Conservation (phyloP, 2,797 vertebrate genomes). For the Malacoraja senta region DNA sequence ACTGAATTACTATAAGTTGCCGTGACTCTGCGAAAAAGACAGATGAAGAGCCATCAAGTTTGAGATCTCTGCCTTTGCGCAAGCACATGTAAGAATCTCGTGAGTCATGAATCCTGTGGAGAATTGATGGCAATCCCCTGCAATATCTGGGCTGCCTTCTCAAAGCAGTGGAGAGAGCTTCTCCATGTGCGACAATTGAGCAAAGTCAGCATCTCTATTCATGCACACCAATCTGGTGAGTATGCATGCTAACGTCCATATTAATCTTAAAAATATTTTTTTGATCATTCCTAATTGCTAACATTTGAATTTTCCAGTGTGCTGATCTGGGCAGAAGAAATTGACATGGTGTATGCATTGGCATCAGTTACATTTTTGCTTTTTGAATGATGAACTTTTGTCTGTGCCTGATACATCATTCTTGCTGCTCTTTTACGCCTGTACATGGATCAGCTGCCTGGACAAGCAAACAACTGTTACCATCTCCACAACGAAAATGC, state of each 20-base stretch:
- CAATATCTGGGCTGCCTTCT: background rate
- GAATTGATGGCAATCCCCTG: no score
- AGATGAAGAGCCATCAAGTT: no score
- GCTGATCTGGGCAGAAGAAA: no score
- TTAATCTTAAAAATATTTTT: background rate
- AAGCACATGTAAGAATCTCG: no score
- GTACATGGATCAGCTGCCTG: slow-evolving; percentile 17
- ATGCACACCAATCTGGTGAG: background rate
- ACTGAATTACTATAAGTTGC: no score
- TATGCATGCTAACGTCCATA: background rate
- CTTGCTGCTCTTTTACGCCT: background rate
- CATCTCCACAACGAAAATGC: slow-evolving; percentile 12
- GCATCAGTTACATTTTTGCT: background rate
- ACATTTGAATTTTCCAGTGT: background rate
- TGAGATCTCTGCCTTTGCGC: no score
- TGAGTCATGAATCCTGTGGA: no score
- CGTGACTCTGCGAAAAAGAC: no score
- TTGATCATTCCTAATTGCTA: background rate
- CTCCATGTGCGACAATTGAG: background rate
- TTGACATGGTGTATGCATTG: background rate
- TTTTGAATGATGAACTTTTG: background rate
- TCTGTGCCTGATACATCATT: background rate
- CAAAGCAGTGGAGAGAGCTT: background rate
- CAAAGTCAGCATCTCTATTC: background rate
- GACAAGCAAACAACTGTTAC: slow-evolving; percentile 1